Base-by-base conservation (phyloP, 2,113 vertebrate genomes). In the Arenaria interpres region DNA sequence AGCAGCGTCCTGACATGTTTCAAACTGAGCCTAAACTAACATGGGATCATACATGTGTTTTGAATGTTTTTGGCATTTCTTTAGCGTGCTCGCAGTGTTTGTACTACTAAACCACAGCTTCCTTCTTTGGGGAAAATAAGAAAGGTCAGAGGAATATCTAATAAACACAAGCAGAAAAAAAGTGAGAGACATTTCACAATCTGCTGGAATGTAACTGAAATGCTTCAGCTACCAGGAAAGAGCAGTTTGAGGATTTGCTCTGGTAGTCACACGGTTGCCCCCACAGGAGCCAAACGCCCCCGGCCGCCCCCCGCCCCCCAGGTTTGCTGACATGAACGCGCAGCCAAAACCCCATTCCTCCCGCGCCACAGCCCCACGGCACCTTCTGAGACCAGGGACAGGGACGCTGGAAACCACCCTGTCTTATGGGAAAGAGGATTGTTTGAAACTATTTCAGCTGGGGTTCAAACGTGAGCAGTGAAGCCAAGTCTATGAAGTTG, bases 41-140 rank as follows among this genome's bases (percentile, higher is more conserved):
- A 23, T 0, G 0, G 81, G 60, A 39, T 66, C 91, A 64, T 35
- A 74, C 88, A 54, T 15, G 77, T 92, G 92, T 62, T 96, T 46
- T 41, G 68, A 84, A 88, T 89, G 93, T 4, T 73, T 84, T 8
- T 28, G 77, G 93, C 78, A 76, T 76, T 92, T 93, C 92, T 96
- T 57, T 73, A 93, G 93, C 21, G 9, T 82, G 76, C 76, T 76
- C 1, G 0, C 88, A 68, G 57, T 45, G 76, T 89, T 96, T 93
- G 81, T 82, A 77, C 83, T 90, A 56, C 66, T 48, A 92, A 97
- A 90, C 93, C 92, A 78, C 93, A 85, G 92, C 75, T 96, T 91
- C 88, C 90, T 96, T 94, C 88, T 91, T 56, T 1, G 23, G 79
- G 86, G 48, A 92, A 77, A 95, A 80, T 25, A 45, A 48, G 69